Percentiles rank a stretch among this genome's conserved stretches.
These are phyloP conservation scores for Macrotus californicus DNA, from an alignment of 2,113 vertebrate species.

Conservation along the genomic window DNA sequence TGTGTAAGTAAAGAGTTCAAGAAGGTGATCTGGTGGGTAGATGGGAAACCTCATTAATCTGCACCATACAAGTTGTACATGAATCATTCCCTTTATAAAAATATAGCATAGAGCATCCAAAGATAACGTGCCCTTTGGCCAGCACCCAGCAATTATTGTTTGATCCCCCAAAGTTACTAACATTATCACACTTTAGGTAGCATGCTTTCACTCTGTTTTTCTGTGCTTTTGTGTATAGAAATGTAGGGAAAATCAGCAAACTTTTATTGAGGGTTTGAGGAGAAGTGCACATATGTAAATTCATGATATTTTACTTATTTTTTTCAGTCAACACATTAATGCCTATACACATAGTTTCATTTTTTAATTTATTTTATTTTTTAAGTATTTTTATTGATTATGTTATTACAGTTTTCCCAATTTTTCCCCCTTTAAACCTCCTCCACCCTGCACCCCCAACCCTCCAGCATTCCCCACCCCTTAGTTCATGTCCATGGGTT, in stretches of 20 bases:
- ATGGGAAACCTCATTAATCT: background rate
- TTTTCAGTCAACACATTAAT: background rate
- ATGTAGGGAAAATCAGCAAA: background rate
- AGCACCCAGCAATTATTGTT: background rate
- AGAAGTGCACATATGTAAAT: background rate
- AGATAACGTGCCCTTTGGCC: background rate
- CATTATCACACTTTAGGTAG: background rate
- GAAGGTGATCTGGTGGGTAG: conserved; percentile 27
- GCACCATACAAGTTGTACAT: background rate
- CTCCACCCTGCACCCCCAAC: too few relatives aligned
- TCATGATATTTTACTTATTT: background rate
- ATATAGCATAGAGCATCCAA: background rate
- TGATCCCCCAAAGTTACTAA: background rate
- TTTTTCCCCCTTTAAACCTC: too few relatives aligned
- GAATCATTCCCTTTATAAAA: background rate
- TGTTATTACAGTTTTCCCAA: too few relatives aligned
- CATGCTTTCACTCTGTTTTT: background rate
- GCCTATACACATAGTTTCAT: too few relatives aligned
- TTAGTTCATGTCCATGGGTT: too few relatives aligned
- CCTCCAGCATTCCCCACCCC: too few relatives aligned
- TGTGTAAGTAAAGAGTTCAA: background rate
- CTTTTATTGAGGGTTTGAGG: background rate
- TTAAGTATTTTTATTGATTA: too few relatives aligned
- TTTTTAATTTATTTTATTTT: too few relatives aligned
- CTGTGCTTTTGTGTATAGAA: background rate